Evolutionary conservation across 1,140 invertebrate species (phyloP), one percentile per base, ranked within the genome.

Genomic region (Drosophila bocki): DNA sequence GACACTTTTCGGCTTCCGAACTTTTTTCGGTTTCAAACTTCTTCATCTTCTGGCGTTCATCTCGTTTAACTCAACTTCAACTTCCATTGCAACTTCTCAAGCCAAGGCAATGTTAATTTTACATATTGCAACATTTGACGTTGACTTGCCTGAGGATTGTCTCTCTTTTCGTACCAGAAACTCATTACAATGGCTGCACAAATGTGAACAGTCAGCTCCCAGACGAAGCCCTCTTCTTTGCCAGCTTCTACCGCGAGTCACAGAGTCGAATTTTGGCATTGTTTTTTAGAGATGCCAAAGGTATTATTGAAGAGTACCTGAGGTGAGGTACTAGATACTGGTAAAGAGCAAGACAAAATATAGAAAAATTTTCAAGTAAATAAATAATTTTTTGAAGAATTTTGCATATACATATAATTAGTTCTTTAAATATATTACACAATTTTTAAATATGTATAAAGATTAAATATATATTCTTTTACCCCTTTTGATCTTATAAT

Each of bases 131-230:
- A 85, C 85, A 88, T 81, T 81, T 72, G 56, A 72, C 65, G 75
- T 60, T 72, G 74, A 50, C 71, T 74, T 57, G 69, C 51, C 60
- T 22, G 37, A 33, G 61, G 37, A 76, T 63, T 47, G 64, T 47
- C 54, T 48, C 50, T 74, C 37, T 48, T 32, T 58, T 50, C 60
- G 47, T 47, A 45, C 72, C 48, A 48, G 53, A 78, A 88, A 83
- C 81, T 90, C 80, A 88, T 90, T 90, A 90, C 86, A 88, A 75
- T 85, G 74, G 59, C 84, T 87, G 84, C 76, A 78, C 84, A 84
- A 87, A 88, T 87, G 83, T 86, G 80, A 78, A 78, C 80, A 80
- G 78, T 80, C 70, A 65, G 78, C 68, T 60, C 32, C 37, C 65
- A 54, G 47, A 32, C 47, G 26, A 26, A 11, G 15, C 39, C 17